These are phyloP conservation scores for Lepus townsendii DNA, from an alignment of 2,797 vertebrate genomes.

Conservation along the genomic window DNA sequence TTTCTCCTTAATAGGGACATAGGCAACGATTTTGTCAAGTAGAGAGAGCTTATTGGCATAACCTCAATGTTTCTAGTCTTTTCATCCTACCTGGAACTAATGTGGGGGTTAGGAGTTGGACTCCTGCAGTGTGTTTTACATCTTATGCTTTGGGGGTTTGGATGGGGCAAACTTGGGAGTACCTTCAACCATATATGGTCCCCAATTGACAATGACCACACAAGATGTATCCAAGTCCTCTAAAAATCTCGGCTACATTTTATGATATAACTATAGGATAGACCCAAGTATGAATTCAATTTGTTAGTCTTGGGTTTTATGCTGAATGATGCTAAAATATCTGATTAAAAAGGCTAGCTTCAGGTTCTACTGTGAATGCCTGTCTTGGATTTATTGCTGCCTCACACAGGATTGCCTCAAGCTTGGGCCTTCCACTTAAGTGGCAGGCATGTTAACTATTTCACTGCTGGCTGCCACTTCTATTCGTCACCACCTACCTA, in stretches of 20 bases:
- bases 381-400: conserved; percentile 40
- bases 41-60: no score
- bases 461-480: neutral
- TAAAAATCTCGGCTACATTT: conserved; percentile 45
- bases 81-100: neutral
- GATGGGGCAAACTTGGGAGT: neutral
- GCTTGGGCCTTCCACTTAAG: neutral
- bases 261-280: neutral
- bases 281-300: neutral
- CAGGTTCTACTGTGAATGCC: neutral
- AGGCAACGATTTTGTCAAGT: neutral
- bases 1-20: neutral
- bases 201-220: neutral
- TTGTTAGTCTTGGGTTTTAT: conserved; percentile 24
- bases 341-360: neutral
- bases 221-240: neutral
- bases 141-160: neutral
- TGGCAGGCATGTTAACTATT: conserved; percentile 30
- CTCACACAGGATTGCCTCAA: neutral
- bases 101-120: neutral
- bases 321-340: neutral
- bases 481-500: neutral
- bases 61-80: neutral
- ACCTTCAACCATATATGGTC: neutral
- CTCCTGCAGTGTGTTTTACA: neutral